Percentiles rank a stretch among this genome's conserved stretches.
Conservation (phyloP, 2,113 vertebrate genomes). For the Proterorhinus semilunaris region DNA sequence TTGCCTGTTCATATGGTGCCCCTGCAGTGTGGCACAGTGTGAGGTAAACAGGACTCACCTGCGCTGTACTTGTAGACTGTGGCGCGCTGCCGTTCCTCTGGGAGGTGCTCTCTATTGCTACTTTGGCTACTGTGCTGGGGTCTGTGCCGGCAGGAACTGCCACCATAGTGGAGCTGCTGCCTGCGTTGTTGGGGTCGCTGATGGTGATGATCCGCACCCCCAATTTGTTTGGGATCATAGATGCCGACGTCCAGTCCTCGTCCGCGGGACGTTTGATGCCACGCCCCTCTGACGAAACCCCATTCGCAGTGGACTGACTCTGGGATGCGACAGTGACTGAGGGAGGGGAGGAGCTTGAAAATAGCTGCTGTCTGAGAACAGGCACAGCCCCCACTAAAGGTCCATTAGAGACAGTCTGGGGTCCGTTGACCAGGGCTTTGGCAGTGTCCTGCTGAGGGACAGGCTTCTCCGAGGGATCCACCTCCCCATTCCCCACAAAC, state of each 20-base stretch:
- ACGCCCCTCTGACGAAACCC: constrained; percentile 85
- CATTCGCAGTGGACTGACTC: constrained; percentile 83
- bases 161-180: constrained; percentile 97
- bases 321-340: constrained; percentile 84
- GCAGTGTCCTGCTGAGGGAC: constrained; percentile 93
- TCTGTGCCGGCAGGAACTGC: constrained; percentile 96
- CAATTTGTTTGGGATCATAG: constrained; percentile 94
- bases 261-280: constrained; percentile 92
- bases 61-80: constrained; percentile 78
- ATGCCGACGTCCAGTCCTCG: constrained; percentile 79
- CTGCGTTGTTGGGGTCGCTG: constrained; percentile 98
- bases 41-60: constrained; percentile 77
- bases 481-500: constrained; percentile 95
- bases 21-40: background rate
- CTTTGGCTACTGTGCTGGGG: constrained; percentile 99
- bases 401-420: constrained; percentile 90
- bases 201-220: constrained; percentile 99
- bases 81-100: constrained; percentile 89
- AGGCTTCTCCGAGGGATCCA: constrained; percentile 84
- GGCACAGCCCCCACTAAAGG: constrained; percentile 87
- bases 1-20: no score
- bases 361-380: constrained; percentile 78
- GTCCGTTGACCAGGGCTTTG: constrained; percentile 98
- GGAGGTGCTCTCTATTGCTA: constrained; percentile 98
- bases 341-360: constrained; percentile 86